Base-by-base conservation (phyloP, 2,113 vertebrate species). In the Scytalopus superciliaris region DNA sequence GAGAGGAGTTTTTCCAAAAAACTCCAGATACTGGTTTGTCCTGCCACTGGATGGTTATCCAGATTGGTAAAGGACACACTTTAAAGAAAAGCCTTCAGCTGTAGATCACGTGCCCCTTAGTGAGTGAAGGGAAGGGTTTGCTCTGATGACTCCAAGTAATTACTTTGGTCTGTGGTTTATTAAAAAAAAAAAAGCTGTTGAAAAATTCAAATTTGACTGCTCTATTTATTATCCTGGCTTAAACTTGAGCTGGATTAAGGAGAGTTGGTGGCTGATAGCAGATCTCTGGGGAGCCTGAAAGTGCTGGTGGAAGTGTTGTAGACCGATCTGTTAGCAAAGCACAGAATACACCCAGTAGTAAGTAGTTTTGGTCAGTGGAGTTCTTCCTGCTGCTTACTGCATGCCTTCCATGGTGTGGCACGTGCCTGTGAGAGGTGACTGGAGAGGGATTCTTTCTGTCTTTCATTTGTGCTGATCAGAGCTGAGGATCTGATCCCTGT, bases 381-480 rank as follows among this genome's bases (percentile, higher is more conserved):
- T 67, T 78, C 23, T 49, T 52, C 37, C 33, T 57, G 64, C 60
- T 78, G 45, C 60, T 69, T 56, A 14, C 10, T 49, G 9, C 0
- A 0, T 31, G 45, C 44, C 19, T 42, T 73, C 45, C 8, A 1
- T 1, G 9, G 27, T 9, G 52, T 0, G 2, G 73, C 25, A 28
- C n/a, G 21, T 40, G 33, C 14, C 44, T 60, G 49, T 0, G 3
- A n/a, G 77, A 56, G 40, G 19, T 27, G 40, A 25, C 27, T 16
- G 22, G 31, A 14, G 4, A 23, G 73, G 39, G 39, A 39, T 24
- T 40, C 59, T 24, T 63, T 3, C 52, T 16, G 52, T 64, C 37
- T 64, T 84, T 16, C 39, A 53, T 56, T 45, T 44, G n/a, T 28
- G 49, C 89, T 68, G 47, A 3, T 53, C 35, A 13, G 50, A 78